A percentile compares a stretch with the other conserved stretches of the same genome.
Conservation (phyloP, 2,888 invertebrate genomes). For the Metallyticus violacea region DNA sequence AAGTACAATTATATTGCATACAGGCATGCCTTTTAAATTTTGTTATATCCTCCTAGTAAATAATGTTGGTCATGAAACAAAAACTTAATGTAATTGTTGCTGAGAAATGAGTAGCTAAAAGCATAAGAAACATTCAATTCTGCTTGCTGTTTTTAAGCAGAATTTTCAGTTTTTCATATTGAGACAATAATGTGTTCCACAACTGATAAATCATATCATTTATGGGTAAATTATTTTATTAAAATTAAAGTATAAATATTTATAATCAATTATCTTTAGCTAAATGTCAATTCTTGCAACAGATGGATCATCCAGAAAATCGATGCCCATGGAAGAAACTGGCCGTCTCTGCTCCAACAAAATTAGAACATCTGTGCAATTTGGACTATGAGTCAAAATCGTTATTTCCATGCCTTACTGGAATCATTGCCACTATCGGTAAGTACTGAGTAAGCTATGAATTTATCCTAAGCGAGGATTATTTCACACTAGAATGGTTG, state of each 20-base stretch:
- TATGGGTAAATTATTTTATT: not conserved
- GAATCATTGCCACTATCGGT: not conserved
- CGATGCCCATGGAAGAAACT: not conserved
- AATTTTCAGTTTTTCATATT: not conserved
- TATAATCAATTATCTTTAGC: not conserved
- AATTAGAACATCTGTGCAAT: not conserved
- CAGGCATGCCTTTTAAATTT: too few species aligned
- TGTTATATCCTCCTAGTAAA: too few species aligned
- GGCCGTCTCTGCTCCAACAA: not conserved
- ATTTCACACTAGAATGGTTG: not conserved
- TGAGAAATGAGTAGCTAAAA: not conserved
- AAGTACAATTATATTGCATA: too few species aligned
- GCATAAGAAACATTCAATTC: not conserved
- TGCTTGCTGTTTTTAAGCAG: not conserved
- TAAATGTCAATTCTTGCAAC: not conserved
- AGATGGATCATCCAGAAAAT: not conserved
- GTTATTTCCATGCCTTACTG: not conserved
- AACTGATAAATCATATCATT: not conserved
- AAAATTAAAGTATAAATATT: not conserved
- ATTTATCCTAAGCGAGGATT: too few species aligned
- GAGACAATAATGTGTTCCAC: not conserved
- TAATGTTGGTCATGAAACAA: not conserved
- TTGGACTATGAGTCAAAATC: not conserved
- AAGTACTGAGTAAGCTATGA: not conserved
- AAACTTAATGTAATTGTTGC: not conserved